These are phyloP conservation scores for Brachyptera putata DNA, from an alignment of 2,888 invertebrate species.

Conservation along the genomic window DNA sequence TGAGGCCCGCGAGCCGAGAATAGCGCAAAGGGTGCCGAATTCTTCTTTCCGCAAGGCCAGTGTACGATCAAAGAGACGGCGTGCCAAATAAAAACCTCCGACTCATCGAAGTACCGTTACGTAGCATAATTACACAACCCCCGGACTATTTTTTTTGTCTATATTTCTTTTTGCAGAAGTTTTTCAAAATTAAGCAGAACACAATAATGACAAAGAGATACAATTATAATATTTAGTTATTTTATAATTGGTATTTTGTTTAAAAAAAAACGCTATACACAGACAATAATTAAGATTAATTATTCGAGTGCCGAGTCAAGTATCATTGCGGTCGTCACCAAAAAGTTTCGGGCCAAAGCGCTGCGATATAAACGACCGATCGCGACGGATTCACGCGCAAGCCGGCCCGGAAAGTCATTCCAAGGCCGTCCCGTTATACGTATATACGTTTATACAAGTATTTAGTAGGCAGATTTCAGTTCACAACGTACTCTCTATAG, in stretches of 20 bases:
- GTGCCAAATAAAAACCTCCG: too few relatives aligned
- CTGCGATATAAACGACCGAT: neutral
- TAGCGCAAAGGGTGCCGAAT: neutral
- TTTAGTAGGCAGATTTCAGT: conserved; percentile 7
- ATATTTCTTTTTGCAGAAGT: conserved; percentile 29
- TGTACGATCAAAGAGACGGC: conserved; percentile 1
- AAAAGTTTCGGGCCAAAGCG: conserved; percentile 32
- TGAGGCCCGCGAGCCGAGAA: conserved; percentile 1
- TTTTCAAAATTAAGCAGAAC: conserved; percentile 31
- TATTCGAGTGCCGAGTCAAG: conserved; percentile 29
- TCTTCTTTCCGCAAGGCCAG: neutral
- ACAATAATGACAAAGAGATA: conserved; percentile 30
- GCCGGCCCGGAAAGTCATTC: neutral
- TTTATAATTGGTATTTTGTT: conserved; percentile 26
- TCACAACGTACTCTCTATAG: conserved; percentile 16
- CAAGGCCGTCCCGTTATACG: conserved; percentile 17
- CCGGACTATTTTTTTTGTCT: conserved; percentile 29
- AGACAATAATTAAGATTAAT: conserved; percentile 27
- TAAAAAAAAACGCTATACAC: conserved; percentile 27
- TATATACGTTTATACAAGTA: conserved; percentile 24
- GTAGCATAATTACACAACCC: conserved; percentile 33
- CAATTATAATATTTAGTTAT: conserved; percentile 27
- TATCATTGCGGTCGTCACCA: conserved; percentile 32
- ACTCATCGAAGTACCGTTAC: too few relatives aligned
- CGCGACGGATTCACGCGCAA: neutral